These are phyloP conservation scores for Coendou prehensilis DNA, from an alignment of 2,797 vertebrate genomes.

Conservation along the genomic window DNA sequence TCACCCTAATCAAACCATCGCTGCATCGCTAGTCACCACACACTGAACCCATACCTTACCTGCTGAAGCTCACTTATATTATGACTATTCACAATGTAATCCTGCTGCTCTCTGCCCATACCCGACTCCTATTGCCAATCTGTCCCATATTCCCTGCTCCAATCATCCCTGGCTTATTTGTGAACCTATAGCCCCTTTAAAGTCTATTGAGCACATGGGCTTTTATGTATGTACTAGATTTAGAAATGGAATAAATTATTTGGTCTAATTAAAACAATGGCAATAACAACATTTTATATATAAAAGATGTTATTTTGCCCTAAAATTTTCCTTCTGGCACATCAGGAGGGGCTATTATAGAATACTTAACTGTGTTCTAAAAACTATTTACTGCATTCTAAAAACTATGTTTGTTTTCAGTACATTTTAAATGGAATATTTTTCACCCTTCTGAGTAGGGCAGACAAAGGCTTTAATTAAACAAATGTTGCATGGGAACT, in stretches of 20 bases:
- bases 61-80: background rate
- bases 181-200: background rate
- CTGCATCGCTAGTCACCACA: background rate
- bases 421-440: conserved; percentile 73
- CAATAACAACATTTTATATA: background rate
- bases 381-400: background rate
- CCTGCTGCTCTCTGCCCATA: background rate
- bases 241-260: conserved; percentile 33
- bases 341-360: background rate
- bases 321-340: conserved; percentile 59
- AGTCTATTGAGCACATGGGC: background rate
- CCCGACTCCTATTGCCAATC: background rate
- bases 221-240: background rate
- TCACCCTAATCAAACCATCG: background rate
- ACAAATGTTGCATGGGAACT: conserved; percentile 74
- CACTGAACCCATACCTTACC: background rate
- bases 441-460: conserved; percentile 73
- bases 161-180: background rate
- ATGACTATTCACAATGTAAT: background rate
- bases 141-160: background rate
- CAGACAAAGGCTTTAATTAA: conserved; percentile 82
- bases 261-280: conserved; percentile 38
- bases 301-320: conserved; percentile 24
- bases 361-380: conserved; percentile 48
- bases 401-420: conserved; percentile 76